A percentile compares a stretch with the other conserved stretches of the same genome.
Evolutionary conservation across 1,140 invertebrate species (phyloP).

Genomic region (Copidosoma floridanum): DNA sequence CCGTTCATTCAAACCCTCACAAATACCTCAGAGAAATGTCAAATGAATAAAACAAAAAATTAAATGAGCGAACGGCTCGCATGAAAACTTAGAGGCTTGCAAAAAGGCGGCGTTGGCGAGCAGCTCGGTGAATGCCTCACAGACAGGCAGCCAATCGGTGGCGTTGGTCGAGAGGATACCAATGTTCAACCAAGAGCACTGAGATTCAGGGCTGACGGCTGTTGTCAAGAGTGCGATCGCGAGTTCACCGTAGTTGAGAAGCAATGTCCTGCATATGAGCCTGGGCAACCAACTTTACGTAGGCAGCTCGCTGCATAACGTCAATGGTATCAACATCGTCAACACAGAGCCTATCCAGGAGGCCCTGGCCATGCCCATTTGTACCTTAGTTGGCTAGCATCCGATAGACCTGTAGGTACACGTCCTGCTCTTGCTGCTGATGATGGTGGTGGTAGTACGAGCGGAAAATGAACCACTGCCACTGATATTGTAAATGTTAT

Average conservation of each 20-base stretch:
- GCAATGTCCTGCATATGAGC: slow-evolving; percentile 60
- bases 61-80: too few relatives aligned
- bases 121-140: slow-evolving; percentile 44
- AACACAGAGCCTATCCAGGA: slow-evolving; percentile 32
- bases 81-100: too few relatives aligned
- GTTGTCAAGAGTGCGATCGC: slow-evolving; percentile 54
- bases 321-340: slow-evolving; percentile 66
- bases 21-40: slow-evolving; percentile 6
- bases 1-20: slow-evolving; percentile 11
- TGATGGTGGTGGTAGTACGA: too few relatives aligned
- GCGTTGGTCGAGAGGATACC: too few relatives aligned
- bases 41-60: slow-evolving; percentile 2
- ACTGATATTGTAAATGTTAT: too few relatives aligned
- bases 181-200: slow-evolving; percentile 19
- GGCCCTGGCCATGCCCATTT: slow-evolving; percentile 26
- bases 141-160: slow-evolving; percentile 4
- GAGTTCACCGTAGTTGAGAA: slow-evolving; percentile 53
- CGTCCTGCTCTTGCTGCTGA: too few relatives aligned
- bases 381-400: slow-evolving; percentile 46
- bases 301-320: slow-evolving; percentile 84
- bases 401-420: slow-evolving; percentile 58
- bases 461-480: too few relatives aligned
- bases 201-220: slow-evolving; percentile 34
- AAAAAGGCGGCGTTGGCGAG: slow-evolving; percentile 50
- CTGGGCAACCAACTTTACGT: slow-evolving; percentile 58